A percentile compares a stretch with the other conserved stretches of the same genome.
These are phyloP conservation scores for Leptatherina wallacei DNA, from an alignment of 2,797 vertebrate genomes.

Conservation along the genomic window DNA sequence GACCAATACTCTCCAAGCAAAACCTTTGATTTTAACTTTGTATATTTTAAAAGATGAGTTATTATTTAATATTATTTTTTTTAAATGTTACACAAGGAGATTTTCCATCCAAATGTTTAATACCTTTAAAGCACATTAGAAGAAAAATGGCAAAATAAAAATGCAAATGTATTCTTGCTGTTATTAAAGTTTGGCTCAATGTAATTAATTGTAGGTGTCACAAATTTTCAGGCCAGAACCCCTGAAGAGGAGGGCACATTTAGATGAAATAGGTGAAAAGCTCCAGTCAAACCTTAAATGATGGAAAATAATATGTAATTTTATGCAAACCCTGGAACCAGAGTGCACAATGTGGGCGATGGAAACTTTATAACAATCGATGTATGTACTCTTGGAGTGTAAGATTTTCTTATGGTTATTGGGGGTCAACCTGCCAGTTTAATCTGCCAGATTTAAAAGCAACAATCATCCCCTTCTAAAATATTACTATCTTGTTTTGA, in stretches of 20 bases:
- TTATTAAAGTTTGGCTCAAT: neutral
- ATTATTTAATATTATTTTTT: neutral
- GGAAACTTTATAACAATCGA: neutral
- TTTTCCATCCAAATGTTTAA: neutral
- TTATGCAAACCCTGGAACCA: neutral
- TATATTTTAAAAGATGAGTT: neutral
- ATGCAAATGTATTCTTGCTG: neutral
- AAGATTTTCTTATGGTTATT: neutral
- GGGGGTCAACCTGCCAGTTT: neutral
- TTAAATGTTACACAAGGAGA: neutral
- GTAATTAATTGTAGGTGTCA: conserved; percentile 1
- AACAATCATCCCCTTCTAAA: neutral
- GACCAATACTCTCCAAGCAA: neutral
- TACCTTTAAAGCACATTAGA: neutral
- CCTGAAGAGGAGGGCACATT: neutral
- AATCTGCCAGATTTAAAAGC: neutral
- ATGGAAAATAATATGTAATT: neutral
- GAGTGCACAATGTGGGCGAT: neutral
- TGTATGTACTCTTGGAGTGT: neutral
- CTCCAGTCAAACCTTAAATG: neutral
- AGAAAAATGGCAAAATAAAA: conserved; percentile 3
- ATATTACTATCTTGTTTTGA: conserved; percentile 1
- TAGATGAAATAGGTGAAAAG: neutral
- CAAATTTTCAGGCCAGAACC: neutral
- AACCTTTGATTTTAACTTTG: neutral